Conservation (phyloP, 2,113 vertebrate species). For the Dicentrarchus labrax region DNA sequence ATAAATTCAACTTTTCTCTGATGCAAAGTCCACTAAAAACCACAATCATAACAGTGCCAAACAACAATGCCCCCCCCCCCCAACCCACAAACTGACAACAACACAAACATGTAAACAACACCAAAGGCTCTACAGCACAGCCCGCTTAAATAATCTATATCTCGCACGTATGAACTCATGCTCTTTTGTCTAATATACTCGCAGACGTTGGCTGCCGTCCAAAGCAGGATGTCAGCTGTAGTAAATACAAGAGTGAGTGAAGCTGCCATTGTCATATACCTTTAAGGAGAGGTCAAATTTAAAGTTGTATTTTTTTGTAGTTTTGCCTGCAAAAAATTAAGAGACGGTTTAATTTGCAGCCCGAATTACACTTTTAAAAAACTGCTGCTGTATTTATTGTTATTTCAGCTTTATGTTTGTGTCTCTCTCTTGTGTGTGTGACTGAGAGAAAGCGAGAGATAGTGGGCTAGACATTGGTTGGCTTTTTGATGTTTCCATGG, state of each 20-base stretch:
- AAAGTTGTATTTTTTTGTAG: not conserved
- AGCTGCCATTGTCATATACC: not conserved
- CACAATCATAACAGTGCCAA: constrained; percentile 5
- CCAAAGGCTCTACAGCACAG: not conserved
- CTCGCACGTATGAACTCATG: not conserved
- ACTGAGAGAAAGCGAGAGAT: not conserved
- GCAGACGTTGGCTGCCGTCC: constrained; percentile 12
- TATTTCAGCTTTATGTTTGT: not conserved
- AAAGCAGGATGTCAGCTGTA: not conserved
- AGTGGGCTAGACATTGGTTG: constrained; percentile 32
- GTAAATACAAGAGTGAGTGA: not conserved
- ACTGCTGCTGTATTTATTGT: not conserved
- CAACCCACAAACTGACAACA: constrained; percentile 12
- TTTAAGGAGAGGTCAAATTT: not conserved
- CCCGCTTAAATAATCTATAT: not conserved
- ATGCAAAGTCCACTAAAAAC: constrained; percentile 11
- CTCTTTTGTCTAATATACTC: not conserved
- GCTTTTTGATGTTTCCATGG: constrained; percentile 76
- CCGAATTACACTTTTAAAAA: not conserved
- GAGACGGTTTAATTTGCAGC: too few species aligned
- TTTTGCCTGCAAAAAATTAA: not conserved
- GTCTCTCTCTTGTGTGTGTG: not conserved
- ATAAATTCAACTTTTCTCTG: constrained; percentile 19
- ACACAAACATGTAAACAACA: constrained; percentile 33
- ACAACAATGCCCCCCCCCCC: not conserved